Conservation (phyloP, 2,888 invertebrate genomes). For the Epinotia demarniana region DNA sequence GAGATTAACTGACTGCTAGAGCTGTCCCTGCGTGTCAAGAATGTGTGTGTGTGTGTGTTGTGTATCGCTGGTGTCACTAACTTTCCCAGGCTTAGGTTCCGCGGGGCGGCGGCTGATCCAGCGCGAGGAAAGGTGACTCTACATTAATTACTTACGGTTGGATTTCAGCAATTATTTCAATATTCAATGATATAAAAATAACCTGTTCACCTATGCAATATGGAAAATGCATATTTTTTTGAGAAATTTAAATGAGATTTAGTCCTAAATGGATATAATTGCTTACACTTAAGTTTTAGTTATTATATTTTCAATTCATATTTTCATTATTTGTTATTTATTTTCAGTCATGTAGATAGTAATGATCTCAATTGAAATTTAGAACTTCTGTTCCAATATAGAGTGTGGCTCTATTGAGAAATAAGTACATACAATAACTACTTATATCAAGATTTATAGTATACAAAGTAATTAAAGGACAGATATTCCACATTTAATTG, state of each 20-base stretch:
- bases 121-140: constrained; percentile 8
- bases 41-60: neutral
- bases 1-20: constrained; percentile 24
- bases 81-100: constrained; percentile 22
- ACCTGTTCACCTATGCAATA: neutral
- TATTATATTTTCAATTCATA: no score
- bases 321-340: no score
- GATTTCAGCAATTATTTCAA: constrained; percentile 18
- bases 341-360: no score
- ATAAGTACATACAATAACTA: no score
- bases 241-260: neutral
- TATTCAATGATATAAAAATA: neutral
- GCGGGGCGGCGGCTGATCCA: neutral
- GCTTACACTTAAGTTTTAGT: no score
- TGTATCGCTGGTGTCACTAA: constrained; percentile 30
- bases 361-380: no score
- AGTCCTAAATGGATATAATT: neutral
- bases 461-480: neutral
- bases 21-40: constrained; percentile 27
- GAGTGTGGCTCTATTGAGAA: no score
- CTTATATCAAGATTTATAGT: no score
- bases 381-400: no score
- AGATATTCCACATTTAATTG: neutral
- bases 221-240: neutral
- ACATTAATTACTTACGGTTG: constrained; percentile 17